Base-by-base conservation (phyloP, 2,888 invertebrate genomes). In the Strigamia crassipes region DNA sequence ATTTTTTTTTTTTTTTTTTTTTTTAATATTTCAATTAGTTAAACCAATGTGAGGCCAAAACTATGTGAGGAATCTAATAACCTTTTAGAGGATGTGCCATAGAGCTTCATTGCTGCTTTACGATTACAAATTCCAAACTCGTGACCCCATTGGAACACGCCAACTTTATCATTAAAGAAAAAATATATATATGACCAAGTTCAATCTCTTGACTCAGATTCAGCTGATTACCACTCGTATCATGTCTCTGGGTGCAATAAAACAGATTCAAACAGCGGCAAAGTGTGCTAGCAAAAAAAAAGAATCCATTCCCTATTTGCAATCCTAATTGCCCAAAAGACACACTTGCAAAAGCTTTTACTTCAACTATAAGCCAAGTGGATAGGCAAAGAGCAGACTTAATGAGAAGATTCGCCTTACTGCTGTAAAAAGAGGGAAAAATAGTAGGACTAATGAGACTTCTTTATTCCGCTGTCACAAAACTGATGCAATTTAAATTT, bases 291-390 rank as follows among this genome's bases (percentile, higher is more conserved):
- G 15, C 27, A 73, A 27, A 61, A 18, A 27, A 73, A 73, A 73
- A 73, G n/a, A 73, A 73, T 73, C 73, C n/a, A 73, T 73, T 31
- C 73, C 73, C 73, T 73, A 73, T 73, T 73, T 73, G 73, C 73
- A 73, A 73, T 73, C 73, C 73, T 73, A 73, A 73, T 73, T 73
- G 73, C 73, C 31, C 73, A n/a, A 73, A 73, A 73, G 73, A 73
- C 73, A 73, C 73, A 73, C 73, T 73, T 73, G 73, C 73, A 73
- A 73, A 73, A 73, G 73, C 73, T 73, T 73, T 73, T 73, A 73
- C 73, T 73, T 73, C 73, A 73, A 56, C 56, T 56, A 56, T 56
- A 56, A 56, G 56, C 73, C 73, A 31, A 73, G 73, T 73, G 73
- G 73, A 73, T 73, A 73, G 73, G 31, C 27, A 27, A 73, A 73